Conservation (phyloP, 1,140 invertebrate genomes). For the Zaprionus camerounensis region DNA sequence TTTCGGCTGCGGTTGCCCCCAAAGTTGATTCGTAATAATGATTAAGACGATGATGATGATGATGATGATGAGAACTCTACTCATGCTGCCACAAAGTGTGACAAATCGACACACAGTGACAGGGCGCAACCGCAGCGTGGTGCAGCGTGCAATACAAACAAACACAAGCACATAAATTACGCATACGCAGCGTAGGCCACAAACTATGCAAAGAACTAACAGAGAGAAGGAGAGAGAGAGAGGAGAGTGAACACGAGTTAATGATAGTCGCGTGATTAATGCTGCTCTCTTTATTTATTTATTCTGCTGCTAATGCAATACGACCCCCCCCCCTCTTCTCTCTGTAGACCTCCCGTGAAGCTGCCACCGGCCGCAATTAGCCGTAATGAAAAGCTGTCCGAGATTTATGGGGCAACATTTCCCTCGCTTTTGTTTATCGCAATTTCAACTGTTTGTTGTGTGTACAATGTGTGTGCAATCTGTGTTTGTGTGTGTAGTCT, state of each 20-base stretch:
- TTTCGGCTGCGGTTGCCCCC: constrained; percentile 19
- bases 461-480: background rate
- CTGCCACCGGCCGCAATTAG: constrained; percentile 43
- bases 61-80: background rate
- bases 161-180: constrained; percentile 13
- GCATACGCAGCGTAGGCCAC: constrained; percentile 28
- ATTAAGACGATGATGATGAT: background rate
- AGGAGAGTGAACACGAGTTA: constrained; percentile 1
- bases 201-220: constrained; percentile 4
- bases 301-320: constrained; percentile 46
- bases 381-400: constrained; percentile 57
- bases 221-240: background rate
- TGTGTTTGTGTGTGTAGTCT: constrained; percentile 9
- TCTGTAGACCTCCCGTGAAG: background rate
- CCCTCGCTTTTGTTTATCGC: constrained; percentile 36
- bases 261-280: constrained; percentile 48
- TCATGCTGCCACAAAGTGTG: background rate
- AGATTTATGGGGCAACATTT: constrained; percentile 45
- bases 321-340: background rate
- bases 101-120: background rate
- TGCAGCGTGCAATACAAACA: constrained; percentile 5
- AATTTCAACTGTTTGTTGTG: constrained; percentile 1
- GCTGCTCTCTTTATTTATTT: constrained; percentile 54
- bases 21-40: constrained; percentile 24
- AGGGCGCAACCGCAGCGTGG: constrained; percentile 18